Evolutionary conservation across 2,113 vertebrate genomes (phyloP), one percentile per base, ranked within the genome.

Genomic region (Actinemys pallida): DNA sequence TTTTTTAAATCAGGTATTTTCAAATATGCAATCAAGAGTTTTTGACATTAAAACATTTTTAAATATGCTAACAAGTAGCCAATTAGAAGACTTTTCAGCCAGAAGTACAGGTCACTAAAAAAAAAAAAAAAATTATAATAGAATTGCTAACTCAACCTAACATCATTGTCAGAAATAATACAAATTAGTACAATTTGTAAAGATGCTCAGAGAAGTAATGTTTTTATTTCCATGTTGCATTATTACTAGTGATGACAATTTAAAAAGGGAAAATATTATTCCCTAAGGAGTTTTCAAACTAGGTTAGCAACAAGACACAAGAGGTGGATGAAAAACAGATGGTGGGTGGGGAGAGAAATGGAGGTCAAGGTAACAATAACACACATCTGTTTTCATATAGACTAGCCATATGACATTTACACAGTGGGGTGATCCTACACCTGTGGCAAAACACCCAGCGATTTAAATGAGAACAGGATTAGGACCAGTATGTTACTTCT

Each of bases 11-110:
- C 14, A 83, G 79, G 62, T 39, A 12, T 20, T 90, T 87, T 89
- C 79, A 87, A 52, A 93, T 1, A 62, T 84, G 49, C 25, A 94
- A 62, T 95, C 88, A 35, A n/a, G 6, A 59, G 20, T 53, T 96
- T 92, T 49, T 49, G 84, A 81, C 53, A 93, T 54, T 69, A 89
- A 95, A 88, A 92, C n/a, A 20, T 35, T 53, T 84, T n/a, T 87
- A 11, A 54, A 90, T 31, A 78, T 80, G 53, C 75, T 83, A 47
- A 84, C 52, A 72, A 45, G 27, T 2, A 57, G 49, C 53, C 76
- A 88, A 62, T 80, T 27, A 83, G 65, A 69, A n/a, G 65, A 72
- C 65, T 39, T 25, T 90, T 78, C 54, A 87, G 31, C 19, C 83
- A 83, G 54, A 88, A 86, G 31, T 29, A 86, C 4, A 49, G 42